A percentile compares a stretch with the other conserved stretches of the same genome.
These are phyloP conservation scores for Melanaphis sacchari DNA, from an alignment of 1,140 invertebrate genomes.

Conservation along the genomic window DNA sequence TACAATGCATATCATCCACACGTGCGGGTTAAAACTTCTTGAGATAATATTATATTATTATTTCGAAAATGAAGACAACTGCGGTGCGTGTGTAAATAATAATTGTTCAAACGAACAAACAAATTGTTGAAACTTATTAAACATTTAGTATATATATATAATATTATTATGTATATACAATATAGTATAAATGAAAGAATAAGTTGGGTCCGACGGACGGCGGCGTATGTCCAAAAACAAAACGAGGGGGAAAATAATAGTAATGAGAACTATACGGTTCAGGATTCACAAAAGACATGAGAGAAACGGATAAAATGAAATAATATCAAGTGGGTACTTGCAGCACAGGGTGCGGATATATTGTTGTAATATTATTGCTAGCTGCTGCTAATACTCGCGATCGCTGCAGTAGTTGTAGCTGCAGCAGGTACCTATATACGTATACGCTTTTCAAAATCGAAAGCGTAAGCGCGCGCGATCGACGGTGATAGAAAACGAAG, in stretches of 20 bases:
- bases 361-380: neutral
- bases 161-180: neutral
- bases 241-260: neutral
- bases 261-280: neutral
- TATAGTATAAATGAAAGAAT: neutral
- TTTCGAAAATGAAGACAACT: neutral
- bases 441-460: neutral
- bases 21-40: neutral
- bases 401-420: neutral
- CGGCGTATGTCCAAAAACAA: neutral
- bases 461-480: neutral
- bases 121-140: neutral
- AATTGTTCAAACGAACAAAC: neutral
- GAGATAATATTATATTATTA: conserved; percentile 5
- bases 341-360: neutral
- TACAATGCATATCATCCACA: neutral
- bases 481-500: neutral
- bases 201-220: neutral
- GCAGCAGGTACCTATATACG: neutral
- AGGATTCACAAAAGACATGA: neutral
- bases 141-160: neutral
- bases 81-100: neutral
- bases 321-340: neutral
- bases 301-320: neutral
- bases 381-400: neutral